phyloP scores from a whole-genome alignment of 1,140 invertebrate species.

The Schlechtendalia chinensis region DNA sequence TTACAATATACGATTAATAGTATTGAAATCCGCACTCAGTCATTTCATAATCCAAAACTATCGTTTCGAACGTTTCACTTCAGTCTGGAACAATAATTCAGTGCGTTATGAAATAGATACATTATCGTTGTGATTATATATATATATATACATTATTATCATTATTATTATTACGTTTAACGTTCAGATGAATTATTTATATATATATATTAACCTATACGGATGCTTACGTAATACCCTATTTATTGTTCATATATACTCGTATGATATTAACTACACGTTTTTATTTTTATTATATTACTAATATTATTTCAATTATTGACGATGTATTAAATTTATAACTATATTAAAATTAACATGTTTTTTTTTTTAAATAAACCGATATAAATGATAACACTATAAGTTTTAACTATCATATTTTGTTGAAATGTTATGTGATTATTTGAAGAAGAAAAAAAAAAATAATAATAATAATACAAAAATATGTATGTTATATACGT shows the following conservation, averaged over 20 bases:
- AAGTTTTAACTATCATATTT: constrained; percentile 15
- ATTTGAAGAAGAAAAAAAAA: constrained; percentile 11
- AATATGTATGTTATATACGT: neutral
- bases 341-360: constrained; percentile 16
- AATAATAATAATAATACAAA: neutral
- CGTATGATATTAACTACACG: neutral
- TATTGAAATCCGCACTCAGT: neutral
- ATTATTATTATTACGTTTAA: neutral
- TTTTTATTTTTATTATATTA: constrained; percentile 24
- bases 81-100: neutral
- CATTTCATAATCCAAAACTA: neutral
- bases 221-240: neutral
- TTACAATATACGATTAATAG: too few relatives aligned
- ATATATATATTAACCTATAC: neutral
- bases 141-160: too few relatives aligned
- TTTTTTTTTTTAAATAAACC: constrained; percentile 10
- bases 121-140: constrained; percentile 23
- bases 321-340: constrained; percentile 17
- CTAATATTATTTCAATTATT: constrained; percentile 9
- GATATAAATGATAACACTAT: neutral
- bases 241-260: constrained; percentile 6
- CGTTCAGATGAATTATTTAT: neutral
- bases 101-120: neutral
- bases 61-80: neutral
- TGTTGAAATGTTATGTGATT: constrained; percentile 11